Conservation (phyloP, 1,140 invertebrate genomes). For the Cydia amplana region DNA sequence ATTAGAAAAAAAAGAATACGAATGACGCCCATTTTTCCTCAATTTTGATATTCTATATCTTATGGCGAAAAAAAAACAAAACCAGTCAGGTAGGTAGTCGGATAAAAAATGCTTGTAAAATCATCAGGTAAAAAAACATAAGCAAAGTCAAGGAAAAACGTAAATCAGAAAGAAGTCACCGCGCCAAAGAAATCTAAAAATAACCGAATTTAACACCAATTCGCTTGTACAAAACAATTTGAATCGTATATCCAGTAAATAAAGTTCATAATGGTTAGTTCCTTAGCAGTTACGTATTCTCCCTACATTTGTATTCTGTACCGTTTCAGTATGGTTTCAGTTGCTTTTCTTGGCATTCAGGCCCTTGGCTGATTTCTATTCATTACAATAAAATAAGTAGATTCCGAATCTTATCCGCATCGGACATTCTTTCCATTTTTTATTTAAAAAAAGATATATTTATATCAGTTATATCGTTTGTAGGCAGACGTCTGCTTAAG, state of each 20-base stretch:
- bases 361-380: not conserved
- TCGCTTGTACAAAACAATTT: not conserved
- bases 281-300: not conserved
- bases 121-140: not conserved
- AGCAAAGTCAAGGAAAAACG: not conserved
- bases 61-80: no score
- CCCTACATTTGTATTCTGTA: not conserved
- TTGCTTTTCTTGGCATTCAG: not conserved
- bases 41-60: no score
- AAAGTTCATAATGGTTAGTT: not conserved
- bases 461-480: no score
- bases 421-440: no score
- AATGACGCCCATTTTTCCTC: no score
- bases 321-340: not conserved
- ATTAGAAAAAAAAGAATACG: no score
- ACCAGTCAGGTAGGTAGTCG: no score
- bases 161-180: not conserved
- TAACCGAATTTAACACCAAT: conserved; percentile 1
- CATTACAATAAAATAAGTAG: no score
- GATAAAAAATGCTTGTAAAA: not conserved
- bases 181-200: not conserved
- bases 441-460: no score
- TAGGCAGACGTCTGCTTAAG: no score
- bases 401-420: no score
- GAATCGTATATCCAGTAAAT: not conserved